Base-by-base conservation (phyloP, 1,140 invertebrate genomes). In the Lasaia peninsularis region DNA sequence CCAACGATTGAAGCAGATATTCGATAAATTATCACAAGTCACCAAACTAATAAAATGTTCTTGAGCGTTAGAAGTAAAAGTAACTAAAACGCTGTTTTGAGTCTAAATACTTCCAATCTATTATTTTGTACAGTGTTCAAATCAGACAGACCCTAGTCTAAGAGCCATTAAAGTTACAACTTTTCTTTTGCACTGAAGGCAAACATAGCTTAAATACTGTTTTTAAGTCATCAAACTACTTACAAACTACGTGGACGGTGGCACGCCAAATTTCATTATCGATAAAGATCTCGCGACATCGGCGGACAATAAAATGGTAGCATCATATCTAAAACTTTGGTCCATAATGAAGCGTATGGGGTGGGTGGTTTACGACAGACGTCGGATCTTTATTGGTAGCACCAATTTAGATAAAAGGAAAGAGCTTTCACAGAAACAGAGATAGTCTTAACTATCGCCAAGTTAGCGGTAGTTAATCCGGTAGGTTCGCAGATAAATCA, bases 401-500 rank as follows among this genome's bases (percentile, higher is more conserved):
- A 88, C 86, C 86, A 88, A 88, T 88, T 88, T 88, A 88, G 86
- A 88, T 88, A 88, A 88, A 88, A 88, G 86, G 82, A 86, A 84
- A 86, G 82, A 84, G 80, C 82, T 86, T 83, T 80, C 74, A 76
- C 78, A 79, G 79, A 77, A 85, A 86, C 78, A 80, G 73, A 84
- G 85, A 86, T 86, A 86, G 80, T 83, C 84, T 88, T 88, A 88
- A 88, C 86, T 88, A 88, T 88, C 80, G 82, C 81, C 81, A 86
- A 88, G 79, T 88, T 88, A 88, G 86, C 81, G 78, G 80, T 83
- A 87, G 73, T 88, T 88, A 87, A 88, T 86, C 83, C 82, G 74
- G 69, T 73, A 69, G 65, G 73, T 72, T 73, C 71, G 74, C 34
- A 76, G 75, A 88, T 88, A 88, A 88, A 86, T 88, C 83, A 88